Evolutionary conservation across 2,113 vertebrate genomes (phyloP), one percentile per base, ranked within the genome.

Genomic region (Polyodon spathula): DNA sequence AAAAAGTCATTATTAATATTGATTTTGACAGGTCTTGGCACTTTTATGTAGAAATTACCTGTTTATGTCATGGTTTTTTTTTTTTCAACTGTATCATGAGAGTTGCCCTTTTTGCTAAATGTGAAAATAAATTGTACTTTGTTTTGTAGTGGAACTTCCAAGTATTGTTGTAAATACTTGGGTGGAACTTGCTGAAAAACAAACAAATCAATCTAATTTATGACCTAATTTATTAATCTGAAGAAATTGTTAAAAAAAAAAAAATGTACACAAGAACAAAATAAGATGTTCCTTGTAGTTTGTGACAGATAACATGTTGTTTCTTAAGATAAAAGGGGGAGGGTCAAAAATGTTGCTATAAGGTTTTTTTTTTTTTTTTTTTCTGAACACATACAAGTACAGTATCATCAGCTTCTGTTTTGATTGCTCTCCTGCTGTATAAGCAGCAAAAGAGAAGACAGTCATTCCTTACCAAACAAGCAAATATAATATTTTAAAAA

Each of bases 101-200:
- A 59, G 53, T 66, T 59, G 67, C 67, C 66, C 63, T 63, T 50
- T 65, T 62, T 27, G 27, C 27, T 27, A 27, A 27, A 27, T 89
- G 85, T 88, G 86, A 89, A 86, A 81, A 83, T 76, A 87, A 86
- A 86, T 83, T 75, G 78, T 27, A 27, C 80, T 88, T 81, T 75
- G 74, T 81, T 86, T 86, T 89, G 81, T 87, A 84, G 85, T 90
- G 86, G 80, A 89, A 88, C 78, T 85, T 88, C 80, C 87, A 90
- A 91, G 90, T 93, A 92, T 93, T 93, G 91, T 93, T 93, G 84
- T 93, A 93, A 90, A 93, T 93, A 93, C 89, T 93, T 92, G 89
- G 83, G 84, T 84, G 83, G 84, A 87, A 87, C 82, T 91, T 88
- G 84, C 87, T 91, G 88, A 88, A 89, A 86, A 75, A 80, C 68